Conservation (phyloP, 2,888 invertebrate genomes). For the Bhutanitis thaidina region DNA sequence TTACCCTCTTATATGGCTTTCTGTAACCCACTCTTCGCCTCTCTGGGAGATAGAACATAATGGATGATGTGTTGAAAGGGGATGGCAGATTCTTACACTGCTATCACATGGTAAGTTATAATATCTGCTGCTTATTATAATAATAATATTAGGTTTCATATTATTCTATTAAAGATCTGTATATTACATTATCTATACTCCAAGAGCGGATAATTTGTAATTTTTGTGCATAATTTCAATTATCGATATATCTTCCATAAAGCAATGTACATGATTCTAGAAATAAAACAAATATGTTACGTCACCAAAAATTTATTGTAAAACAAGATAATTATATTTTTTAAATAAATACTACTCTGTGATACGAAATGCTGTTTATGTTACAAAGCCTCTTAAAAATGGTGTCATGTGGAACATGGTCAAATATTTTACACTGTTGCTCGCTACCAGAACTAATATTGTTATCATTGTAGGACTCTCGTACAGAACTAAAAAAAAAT, state of each 20-base stretch:
- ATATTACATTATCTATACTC: too few relatives aligned
- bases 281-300: background rate
- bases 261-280: background rate
- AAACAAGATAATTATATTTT: constrained; percentile 40
- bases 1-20: too few relatives aligned
- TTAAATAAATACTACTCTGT: constrained; percentile 70
- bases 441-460: constrained; percentile 33
- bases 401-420: constrained; percentile 51
- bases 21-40: too few relatives aligned
- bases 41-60: too few relatives aligned
- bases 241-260: background rate
- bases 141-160: too few relatives aligned
- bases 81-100: too few relatives aligned
- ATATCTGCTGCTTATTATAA: too few relatives aligned
- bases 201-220: too few relatives aligned
- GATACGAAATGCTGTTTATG: constrained; percentile 42
- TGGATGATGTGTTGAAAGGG: too few relatives aligned
- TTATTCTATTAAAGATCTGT: too few relatives aligned
- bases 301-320: constrained; percentile 22
- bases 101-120: too few relatives aligned
- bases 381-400: constrained; percentile 37
- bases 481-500: constrained; percentile 71
- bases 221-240: too few relatives aligned
- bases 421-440: constrained; percentile 42
- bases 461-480: constrained; percentile 55